Base-by-base conservation (phyloP, 2,888 invertebrate genomes). In the Eupithecia abbreviata region DNA sequence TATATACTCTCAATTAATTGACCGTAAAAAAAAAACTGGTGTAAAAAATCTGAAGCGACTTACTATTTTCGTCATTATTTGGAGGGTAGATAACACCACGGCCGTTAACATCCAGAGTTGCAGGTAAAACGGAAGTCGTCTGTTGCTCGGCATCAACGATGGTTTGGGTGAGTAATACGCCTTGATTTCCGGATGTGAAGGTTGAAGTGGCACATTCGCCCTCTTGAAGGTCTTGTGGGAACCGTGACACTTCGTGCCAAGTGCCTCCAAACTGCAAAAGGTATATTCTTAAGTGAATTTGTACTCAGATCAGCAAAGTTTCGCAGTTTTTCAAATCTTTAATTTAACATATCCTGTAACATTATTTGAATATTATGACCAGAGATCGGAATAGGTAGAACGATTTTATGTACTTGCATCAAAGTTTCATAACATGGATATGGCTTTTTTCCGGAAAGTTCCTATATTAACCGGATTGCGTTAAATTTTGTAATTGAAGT, bases 231-330 rank as follows among this genome's bases (percentile, higher is more conserved):
- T 88, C 88, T 5, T 93, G 92, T 0, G 95, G 94, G 87, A 90
- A 94, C 3, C 93, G 85, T 1, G 91, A 86, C 2, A 89, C 81
- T 83, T 94, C 94, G 72, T 90, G 86, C 95, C 95, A 95, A 0
- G 82, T 78, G 0, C 93, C 94, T 4, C 84, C n/a, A 73, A 93
- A 94, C 94, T 95, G 84, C 10, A 83, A 81, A 62, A 42, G 6
- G 42, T 42, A 66, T 42, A 12, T 65, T 13, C 2, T 41, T 65
- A 4, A 15, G 13, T 66, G 65, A 5, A 65, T 18, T 65, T 15
- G 41, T 3, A 18, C 0, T 18, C 0, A 10, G 18, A 18, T 10
- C 18, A 55, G n/a, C n/a, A n/a, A 55, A 18, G 55, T 18, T 9
- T 3, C 2, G 58, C n/a, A 18, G 18, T 58, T 0, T 10, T 18